Conservation (phyloP, 1,140 invertebrate genomes). For the Ostrea edulis region DNA sequence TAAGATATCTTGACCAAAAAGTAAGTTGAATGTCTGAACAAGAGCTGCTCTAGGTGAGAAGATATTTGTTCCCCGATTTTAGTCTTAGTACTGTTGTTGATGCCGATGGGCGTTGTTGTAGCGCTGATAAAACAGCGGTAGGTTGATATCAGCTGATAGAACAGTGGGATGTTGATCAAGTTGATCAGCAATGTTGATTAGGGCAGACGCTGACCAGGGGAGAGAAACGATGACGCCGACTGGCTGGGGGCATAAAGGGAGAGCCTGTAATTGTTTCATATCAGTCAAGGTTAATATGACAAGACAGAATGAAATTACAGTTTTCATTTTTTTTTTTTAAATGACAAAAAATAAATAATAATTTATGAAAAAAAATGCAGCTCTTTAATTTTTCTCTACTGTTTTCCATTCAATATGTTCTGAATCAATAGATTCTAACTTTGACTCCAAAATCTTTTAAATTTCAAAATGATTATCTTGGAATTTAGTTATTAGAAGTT, state of each 20-base stretch:
- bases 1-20: neutral
- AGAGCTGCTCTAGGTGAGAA: neutral
- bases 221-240: slow-evolving; percentile 46
- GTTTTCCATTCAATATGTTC: neutral
- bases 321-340: too few relatives aligned
- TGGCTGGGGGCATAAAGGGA: slow-evolving; percentile 49
- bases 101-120: slow-evolving; percentile 44
- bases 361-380: neutral
- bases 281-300: slow-evolving; percentile 46
- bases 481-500: neutral
- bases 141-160: slow-evolving; percentile 47
- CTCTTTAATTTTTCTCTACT: neutral
- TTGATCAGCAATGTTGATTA: slow-evolving; percentile 43
- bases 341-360: too few relatives aligned
- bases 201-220: slow-evolving; percentile 49
- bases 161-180: slow-evolving; percentile 48
- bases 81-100: slow-evolving; percentile 46
- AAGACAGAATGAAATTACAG: slow-evolving; percentile 32
- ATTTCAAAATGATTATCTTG: neutral
- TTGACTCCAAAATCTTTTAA: neutral
- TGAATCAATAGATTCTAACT: too few relatives aligned
- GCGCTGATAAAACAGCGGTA: slow-evolving; percentile 46
- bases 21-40: slow-evolving; percentile 15
- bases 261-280: slow-evolving; percentile 48
- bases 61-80: slow-evolving; percentile 18